Evolutionary conservation across 2,888 invertebrate genomes (phyloP).

Genomic region (Brassicogethes aeneus): DNA sequence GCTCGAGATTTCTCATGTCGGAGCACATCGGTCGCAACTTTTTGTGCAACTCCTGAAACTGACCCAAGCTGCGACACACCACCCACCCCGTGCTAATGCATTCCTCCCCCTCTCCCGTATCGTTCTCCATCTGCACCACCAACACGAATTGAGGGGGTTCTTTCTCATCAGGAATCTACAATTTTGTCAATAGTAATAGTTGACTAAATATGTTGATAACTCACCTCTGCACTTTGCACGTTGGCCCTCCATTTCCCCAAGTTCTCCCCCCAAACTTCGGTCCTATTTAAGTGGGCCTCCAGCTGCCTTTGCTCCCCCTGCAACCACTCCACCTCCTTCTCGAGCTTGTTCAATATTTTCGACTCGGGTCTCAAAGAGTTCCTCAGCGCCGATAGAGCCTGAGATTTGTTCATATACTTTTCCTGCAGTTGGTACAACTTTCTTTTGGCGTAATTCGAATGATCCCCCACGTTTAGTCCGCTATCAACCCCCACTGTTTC

Average conservation of each 20-base stretch:
- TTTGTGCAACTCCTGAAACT: constrained; percentile 71
- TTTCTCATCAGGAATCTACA: constrained; percentile 41
- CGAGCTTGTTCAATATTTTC: constrained; percentile 67
- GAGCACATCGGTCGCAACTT: constrained; percentile 75
- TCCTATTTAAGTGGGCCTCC: constrained; percentile 76
- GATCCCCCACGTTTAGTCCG: constrained; percentile 63
- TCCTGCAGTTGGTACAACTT: constrained; percentile 79
- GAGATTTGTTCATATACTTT: constrained; percentile 73
- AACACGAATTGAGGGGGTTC: constrained; percentile 62
- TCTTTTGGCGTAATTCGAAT: constrained; percentile 71
- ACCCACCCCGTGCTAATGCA: constrained; percentile 60
- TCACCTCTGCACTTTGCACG: constrained; percentile 73
- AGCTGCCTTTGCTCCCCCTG: constrained; percentile 71
- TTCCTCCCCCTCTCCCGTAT: constrained; percentile 44
- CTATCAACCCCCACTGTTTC: constrained; percentile 46
- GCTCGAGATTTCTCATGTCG: constrained; percentile 70
- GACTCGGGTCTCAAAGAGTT: constrained; percentile 78
- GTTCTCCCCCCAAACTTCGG: constrained; percentile 86
- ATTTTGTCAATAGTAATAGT: background rate
- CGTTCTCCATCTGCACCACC: constrained; percentile 66
- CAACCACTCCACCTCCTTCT: constrained; percentile 76
- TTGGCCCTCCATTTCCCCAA: constrained; percentile 80
- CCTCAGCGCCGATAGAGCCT: constrained; percentile 72
- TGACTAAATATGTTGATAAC: background rate
- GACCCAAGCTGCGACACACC: constrained; percentile 50